A percentile compares a stretch with the other conserved stretches of the same genome.
Evolutionary conservation across 2,113 vertebrate species (phyloP).

Genomic region (Tenebrosternarchus preto): DNA sequence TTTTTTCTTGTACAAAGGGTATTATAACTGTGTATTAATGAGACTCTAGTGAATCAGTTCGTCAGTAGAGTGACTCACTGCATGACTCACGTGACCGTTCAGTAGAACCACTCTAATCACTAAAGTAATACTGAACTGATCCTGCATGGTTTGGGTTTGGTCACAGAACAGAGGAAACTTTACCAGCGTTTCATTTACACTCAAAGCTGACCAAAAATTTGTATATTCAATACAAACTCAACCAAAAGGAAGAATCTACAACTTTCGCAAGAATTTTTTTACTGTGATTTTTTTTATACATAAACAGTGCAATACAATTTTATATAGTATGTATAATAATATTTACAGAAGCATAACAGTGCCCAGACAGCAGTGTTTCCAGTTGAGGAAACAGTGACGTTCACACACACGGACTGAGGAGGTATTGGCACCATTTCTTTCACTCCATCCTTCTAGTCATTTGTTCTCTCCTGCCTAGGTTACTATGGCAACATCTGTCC

Average conservation of each 20-base stretch:
- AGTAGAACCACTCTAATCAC: no score
- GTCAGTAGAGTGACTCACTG: slow-evolving; percentile 21
- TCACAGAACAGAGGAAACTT: neutral
- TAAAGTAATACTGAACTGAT: no score
- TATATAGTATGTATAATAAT: slow-evolving; percentile 72
- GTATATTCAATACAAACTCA: neutral
- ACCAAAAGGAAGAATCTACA: neutral
- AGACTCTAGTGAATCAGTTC: neutral
- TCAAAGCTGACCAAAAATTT: neutral
- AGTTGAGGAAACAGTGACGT: slow-evolving; percentile 67
- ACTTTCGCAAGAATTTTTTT: slow-evolving; percentile 50
- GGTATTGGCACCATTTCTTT: slow-evolving; percentile 37
- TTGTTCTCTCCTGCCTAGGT: slow-evolving; percentile 6
- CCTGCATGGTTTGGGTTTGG: neutral
- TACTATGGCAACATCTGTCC: slow-evolving; percentile 37
- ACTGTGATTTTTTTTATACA: slow-evolving; percentile 51
- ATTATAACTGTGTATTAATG: neutral
- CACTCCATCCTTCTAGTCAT: slow-evolving; percentile 8
- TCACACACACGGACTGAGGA: slow-evolving; percentile 57
- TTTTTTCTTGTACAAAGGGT: neutral
- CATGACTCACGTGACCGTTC: neutral
- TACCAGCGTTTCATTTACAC: neutral
- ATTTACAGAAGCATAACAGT: slow-evolving; percentile 64
- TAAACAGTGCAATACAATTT: slow-evolving; percentile 53
- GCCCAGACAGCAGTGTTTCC: slow-evolving; percentile 47